Evolutionary conservation across 2,797 vertebrate species (phyloP).

Genomic region (Brotula barbata): DNA sequence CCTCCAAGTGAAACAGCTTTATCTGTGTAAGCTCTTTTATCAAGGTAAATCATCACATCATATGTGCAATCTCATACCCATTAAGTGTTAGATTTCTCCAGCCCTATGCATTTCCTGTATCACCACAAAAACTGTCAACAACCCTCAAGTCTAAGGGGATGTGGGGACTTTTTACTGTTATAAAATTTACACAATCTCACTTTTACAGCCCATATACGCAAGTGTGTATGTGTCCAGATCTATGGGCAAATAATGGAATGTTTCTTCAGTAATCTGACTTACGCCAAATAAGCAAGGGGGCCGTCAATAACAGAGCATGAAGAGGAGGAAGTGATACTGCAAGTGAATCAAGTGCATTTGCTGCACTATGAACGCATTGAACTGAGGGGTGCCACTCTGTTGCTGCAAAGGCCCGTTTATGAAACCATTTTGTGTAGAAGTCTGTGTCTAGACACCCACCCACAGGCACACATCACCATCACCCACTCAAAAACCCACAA

Average conservation of each 20-base stretch:
- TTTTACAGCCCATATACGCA: slow-evolving; percentile 15
- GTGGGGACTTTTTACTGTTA: slow-evolving; percentile 9
- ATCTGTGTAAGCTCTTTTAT: slow-evolving; percentile 14
- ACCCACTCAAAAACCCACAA: slow-evolving; percentile 37
- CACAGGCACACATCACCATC: slow-evolving; percentile 16
- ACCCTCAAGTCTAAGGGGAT: slow-evolving; percentile 3
- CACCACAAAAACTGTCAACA: slow-evolving; percentile 11
- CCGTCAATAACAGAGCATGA: slow-evolving; percentile 26
- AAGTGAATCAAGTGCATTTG: slow-evolving; percentile 3
- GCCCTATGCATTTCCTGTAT: slow-evolving; percentile 53
- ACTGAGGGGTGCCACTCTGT: slow-evolving; percentile 34
- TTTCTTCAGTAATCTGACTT: slow-evolving; percentile 20
- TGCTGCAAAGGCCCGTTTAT: slow-evolving; percentile 27
- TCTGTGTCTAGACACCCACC: slow-evolving; percentile 60
- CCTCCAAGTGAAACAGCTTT: slow-evolving; percentile 21
- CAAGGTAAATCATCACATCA: not conserved
- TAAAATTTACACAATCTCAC: not conserved
- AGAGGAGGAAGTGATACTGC: slow-evolving; percentile 63
- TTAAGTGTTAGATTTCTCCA: slow-evolving; percentile 8
- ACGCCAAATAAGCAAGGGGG: slow-evolving; percentile 32
- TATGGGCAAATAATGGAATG: slow-evolving; percentile 29
- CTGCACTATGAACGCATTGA: slow-evolving; percentile 28
- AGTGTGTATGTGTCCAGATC: not conserved
- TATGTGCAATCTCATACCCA: slow-evolving; percentile 11
- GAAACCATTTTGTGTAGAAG: slow-evolving; percentile 53